Conservation (phyloP, 2,797 vertebrate species). For the Enteromius fasciolatus region DNA sequence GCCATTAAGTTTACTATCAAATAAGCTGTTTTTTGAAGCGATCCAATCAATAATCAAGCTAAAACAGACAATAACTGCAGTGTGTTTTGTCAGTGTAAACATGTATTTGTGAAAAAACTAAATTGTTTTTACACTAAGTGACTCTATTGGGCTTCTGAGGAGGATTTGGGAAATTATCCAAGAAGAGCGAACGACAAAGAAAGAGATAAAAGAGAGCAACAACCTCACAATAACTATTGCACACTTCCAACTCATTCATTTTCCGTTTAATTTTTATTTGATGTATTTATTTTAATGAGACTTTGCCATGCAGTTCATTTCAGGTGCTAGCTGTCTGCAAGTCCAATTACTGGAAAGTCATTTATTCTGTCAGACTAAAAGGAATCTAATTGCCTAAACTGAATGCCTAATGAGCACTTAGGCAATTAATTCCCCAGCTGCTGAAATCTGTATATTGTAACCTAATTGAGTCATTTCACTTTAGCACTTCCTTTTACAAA, state of each 20-base stretch:
- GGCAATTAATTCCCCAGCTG: conserved; percentile 75
- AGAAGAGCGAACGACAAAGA: conserved; percentile 6
- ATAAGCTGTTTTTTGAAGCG: background rate
- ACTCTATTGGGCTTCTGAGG: background rate
- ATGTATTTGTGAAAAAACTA: background rate
- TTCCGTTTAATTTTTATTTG: conserved; percentile 71
- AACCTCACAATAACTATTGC: conserved; percentile 67
- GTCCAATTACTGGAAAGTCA: conserved; percentile 75
- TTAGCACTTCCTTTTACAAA: conserved; percentile 66
- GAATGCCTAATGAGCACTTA: conserved; percentile 77
- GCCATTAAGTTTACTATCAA: background rate
- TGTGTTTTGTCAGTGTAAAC: background rate
- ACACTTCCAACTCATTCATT: conserved; percentile 68
- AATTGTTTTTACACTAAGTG: background rate
- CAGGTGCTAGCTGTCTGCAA: conserved; percentile 67
- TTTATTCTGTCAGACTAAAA: conserved; percentile 72
- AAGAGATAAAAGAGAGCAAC: background rate
- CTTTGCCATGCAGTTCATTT: conserved; percentile 75
- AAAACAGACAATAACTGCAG: background rate
- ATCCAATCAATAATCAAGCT: background rate
- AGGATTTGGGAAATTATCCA: background rate
- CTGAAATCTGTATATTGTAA: conserved; percentile 78
- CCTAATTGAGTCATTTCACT: conserved; percentile 72
- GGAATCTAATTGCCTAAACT: conserved; percentile 75
- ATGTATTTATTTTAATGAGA: conserved; percentile 80